Evolutionary conservation across 1,140 invertebrate species (phyloP), one percentile per base, ranked within the genome.

Genomic region (Coenobita brevimanus): DNA sequence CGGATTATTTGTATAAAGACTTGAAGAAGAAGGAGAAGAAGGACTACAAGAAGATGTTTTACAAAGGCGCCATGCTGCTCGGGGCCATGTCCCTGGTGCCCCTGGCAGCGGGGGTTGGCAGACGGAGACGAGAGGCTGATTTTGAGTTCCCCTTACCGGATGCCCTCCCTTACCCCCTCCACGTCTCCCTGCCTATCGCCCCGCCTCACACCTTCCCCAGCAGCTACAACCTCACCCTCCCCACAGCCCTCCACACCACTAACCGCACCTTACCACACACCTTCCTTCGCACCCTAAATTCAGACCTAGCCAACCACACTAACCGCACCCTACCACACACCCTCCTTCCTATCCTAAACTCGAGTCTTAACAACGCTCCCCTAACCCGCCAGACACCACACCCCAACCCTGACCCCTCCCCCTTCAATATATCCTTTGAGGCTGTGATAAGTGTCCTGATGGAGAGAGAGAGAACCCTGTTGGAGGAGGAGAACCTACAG

Each of bases 41-140:
- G 8, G 82, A 84, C 24, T 80, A 60, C 41, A 86, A 81, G 57
- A 89, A 84, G 43, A 38, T 89, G n/a, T 89, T 89, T 27, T 89
- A 89, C 27, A 80, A 89, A 50, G 88, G 88, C 2, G 88, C 88
- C 15, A 60, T 82, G 82, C 60, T 89, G 33, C 78, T 89, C 0
- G 88, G 88, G 4, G 88, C 88, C 27, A 84, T 89, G 88, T 79
- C 88, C 13, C 81, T 89, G 30, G 15, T 84, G 36, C 88, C 88
- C 33, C 54, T 83, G 17, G 79, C 88, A 3, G 73, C n/a, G 21
- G 81, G 69, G 6, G 36, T 67, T 13, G 33, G 88, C 6, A 50
- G 67, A 17, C 24, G 80, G 15, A 75, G 36, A n/a, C 38, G 38
- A 17, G 27, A 57, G n/a, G 43, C 36, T n/a, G n/a, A 21, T 10